phyloP scores from a whole-genome alignment of 2,888 invertebrate genomes.

The Odiellus spinosus region DNA sequence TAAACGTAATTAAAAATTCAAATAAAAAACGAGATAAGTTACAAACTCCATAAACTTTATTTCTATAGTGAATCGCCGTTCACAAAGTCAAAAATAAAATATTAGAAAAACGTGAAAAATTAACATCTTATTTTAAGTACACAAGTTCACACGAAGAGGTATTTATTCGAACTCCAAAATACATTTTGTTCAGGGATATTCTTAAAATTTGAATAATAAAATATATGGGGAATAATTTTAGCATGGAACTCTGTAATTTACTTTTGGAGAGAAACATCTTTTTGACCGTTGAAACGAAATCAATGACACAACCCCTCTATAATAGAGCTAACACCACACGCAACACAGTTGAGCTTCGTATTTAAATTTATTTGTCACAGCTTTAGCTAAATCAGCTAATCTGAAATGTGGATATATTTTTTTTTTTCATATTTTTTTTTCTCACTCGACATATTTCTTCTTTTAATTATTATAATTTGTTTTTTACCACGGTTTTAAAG shows the following conservation, averaged over 20 bases:
- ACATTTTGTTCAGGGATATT: slow-evolving; percentile 17
- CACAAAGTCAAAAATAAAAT: too few relatives aligned
- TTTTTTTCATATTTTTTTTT: too few relatives aligned
- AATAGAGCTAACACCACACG: slow-evolving; percentile 4
- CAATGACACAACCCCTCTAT: slow-evolving; percentile 6
- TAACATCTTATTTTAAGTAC: not conserved
- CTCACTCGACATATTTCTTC: too few relatives aligned
- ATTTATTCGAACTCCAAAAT: slow-evolving; percentile 18
- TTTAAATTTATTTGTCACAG: too few relatives aligned
- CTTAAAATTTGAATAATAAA: slow-evolving; percentile 22
- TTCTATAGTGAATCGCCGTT: too few relatives aligned
- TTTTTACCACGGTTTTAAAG: too few relatives aligned
- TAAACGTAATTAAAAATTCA: too few relatives aligned
- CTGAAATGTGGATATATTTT: too few relatives aligned
- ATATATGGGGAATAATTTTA: slow-evolving; percentile 21
- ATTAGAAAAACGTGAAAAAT: too few relatives aligned
- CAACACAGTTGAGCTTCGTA: slow-evolving; percentile 12
- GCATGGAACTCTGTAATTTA: slow-evolving; percentile 17
- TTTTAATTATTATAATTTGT: too few relatives aligned
- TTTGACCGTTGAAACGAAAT: slow-evolving; percentile 6
- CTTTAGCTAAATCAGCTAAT: not conserved
- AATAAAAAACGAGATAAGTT: too few relatives aligned
- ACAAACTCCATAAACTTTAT: too few relatives aligned
- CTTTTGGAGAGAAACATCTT: slow-evolving; percentile 4
- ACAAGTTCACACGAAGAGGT: slow-evolving; percentile 17